Evolutionary conservation across 2,797 vertebrate genomes (phyloP).

Genomic region (Oryzias dopingdopingensis): DNA sequence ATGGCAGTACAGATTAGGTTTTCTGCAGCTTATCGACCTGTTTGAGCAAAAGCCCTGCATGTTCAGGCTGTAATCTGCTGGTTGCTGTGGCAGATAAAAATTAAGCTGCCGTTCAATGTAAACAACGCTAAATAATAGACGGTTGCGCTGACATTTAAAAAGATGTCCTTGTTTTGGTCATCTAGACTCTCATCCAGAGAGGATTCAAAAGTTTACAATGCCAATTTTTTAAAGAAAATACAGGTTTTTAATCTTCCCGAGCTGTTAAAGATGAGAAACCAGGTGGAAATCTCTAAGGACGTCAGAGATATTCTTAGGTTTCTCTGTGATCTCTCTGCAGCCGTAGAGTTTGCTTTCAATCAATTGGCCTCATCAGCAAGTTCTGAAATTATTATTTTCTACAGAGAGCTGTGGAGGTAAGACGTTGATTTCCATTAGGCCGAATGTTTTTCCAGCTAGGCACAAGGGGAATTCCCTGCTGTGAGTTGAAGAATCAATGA

Average conservation of each 20-base stretch:
- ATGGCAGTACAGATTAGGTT: conserved; percentile 20
- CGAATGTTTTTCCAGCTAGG: conserved; percentile 33
- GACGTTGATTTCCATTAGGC: conserved; percentile 29
- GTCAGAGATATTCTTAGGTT: conserved; percentile 19
- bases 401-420: conserved; percentile 40
- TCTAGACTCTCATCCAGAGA: no score
- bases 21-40: conserved; percentile 24
- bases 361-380: conserved; percentile 37
- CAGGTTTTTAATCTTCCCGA: no score
- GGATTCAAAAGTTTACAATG: no score
- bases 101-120: conserved; percentile 29
- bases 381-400: conserved; percentile 38
- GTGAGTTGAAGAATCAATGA: conserved; percentile 27
- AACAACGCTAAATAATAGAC: conserved; percentile 41
- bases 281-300: conserved; percentile 17
- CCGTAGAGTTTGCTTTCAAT: conserved; percentile 30
- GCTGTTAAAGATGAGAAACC: no score
- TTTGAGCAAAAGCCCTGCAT: conserved; percentile 26
- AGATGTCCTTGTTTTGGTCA: conserved; percentile 2
- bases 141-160: conserved; percentile 10
- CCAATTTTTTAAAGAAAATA: no score
- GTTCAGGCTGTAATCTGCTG: conserved; percentile 43
- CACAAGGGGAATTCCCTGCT: conserved; percentile 21
- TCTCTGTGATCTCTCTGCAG: conserved; percentile 13
- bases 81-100: conserved; percentile 36